A percentile compares a stretch with the other conserved stretches of the same genome.
phyloP scores from a whole-genome alignment of 2,113 vertebrate species.

The Callorhinus ursinus region DNA sequence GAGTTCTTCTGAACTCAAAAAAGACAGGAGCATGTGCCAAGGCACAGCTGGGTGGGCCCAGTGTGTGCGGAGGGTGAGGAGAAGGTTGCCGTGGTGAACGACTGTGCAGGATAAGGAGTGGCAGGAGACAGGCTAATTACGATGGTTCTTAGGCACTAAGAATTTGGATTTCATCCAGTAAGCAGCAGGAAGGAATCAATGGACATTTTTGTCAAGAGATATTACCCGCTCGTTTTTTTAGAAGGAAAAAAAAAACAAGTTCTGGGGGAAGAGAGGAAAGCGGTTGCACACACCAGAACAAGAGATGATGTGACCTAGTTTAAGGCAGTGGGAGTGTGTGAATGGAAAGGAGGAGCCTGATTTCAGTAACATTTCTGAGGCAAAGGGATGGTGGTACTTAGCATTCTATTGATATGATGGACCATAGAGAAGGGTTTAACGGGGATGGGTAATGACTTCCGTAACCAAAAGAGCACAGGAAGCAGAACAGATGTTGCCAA shows the following conservation, averaged over 20 bases:
- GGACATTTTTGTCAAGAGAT: background rate
- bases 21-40: background rate
- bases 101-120: too few species aligned
- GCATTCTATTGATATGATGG: background rate
- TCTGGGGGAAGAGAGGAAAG: background rate
- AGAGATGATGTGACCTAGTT: background rate
- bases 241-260: background rate
- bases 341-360: background rate
- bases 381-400: too few species aligned
- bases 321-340: background rate
- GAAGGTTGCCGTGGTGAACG: rapidly evolving
- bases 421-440: background rate
- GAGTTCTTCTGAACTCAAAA: background rate
- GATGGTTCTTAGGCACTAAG: background rate
- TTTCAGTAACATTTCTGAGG: background rate
- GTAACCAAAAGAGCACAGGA: background rate
- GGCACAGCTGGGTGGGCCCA: rapidly evolving
- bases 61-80: rapidly evolving
- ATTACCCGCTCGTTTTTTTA: background rate
- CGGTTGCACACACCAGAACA: background rate
- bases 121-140: background rate
- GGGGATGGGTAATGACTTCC: background rate
- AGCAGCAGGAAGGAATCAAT: background rate
- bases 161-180: background rate
- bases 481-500: background rate